Evolutionary conservation across 2,888 invertebrate genomes (phyloP), one percentile per base, ranked within the genome.

Genomic region (Drosophila barbarae): DNA sequence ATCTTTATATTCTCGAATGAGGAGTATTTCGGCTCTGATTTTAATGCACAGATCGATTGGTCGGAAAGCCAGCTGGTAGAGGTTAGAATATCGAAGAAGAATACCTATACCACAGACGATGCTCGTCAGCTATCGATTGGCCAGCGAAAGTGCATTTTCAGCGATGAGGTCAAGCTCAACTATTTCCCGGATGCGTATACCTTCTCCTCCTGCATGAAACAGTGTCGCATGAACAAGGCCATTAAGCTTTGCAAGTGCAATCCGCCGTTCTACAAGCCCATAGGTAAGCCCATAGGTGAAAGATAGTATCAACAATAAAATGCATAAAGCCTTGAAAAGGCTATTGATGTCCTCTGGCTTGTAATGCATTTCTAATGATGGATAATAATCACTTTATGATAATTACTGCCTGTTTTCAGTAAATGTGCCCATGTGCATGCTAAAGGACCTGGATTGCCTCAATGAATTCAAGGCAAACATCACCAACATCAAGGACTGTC

Each of bases 101-200:
- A 94, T 84, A 95, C 95, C 0, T 94, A 94, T 86, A 95, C 95
- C 0, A 95, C 94, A 0, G 92, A 92, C 60, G 94, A 94, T 82
- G 94, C 94, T 0, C 90, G 92, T 0, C 94, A 95, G 76, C 89
- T 95, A 44, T 90, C 91, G 2, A 91, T 92, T 46, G 87, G 87
- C 2, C 95, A 95, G 86, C 89, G 95, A 10, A 92, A 93, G 54
- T 95, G 95, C 77, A 91, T 94, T 32, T 95, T 94, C 80, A 90
- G 91, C 0, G 91, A 94, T 75, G 95, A 95, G 87, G 90, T 92
- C 18, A 90, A 90, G 58, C 85, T 95, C 65, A 90, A 92, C 53
- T 89, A 84, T 36, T 90, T 89, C 51, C 92, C 92, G 0, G 92
- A 92, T 0, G 87, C 89, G 3, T 95, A 95, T 80, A 93, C 94